Base-by-base conservation (phyloP, 2,888 invertebrate genomes). In the Drosophila maculinotata region DNA sequence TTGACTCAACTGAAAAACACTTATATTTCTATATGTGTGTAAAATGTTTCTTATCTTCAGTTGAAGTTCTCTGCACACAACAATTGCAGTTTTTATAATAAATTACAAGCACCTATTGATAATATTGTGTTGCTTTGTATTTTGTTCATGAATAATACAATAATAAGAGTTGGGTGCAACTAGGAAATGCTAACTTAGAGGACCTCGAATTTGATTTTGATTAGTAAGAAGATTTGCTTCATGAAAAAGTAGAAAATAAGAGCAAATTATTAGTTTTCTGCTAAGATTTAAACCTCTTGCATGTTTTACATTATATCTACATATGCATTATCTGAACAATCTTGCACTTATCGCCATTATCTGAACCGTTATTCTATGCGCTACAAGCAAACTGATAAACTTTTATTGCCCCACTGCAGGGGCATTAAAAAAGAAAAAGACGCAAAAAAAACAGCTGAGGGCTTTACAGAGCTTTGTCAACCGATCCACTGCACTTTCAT, bases 391-490 rank as follows among this genome's bases (percentile, higher is more conserved):
- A 12, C 26, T 53, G 25, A 49, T 44, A 54, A 54, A 39, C n/a
- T 54, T 67, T 47, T 62, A 68, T 68, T 60, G 12, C 28, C 53
- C 49, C 1, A 52, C 28, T 63, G 63, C 54, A 69, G 51, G 25
- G 56, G 33, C 9, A 39, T 26, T 23, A 38, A 45, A 58, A 25
- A 25, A 15, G 15, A 28, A 7, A 52, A 23, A 33, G 7, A 26
- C 9, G 26, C 6, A 33, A 28, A 2, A 36, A 53, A 17, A 71
- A 54, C 58, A 66, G 47, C 59, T 47, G 23, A 76, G 67, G 58
- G 66, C 66, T 78, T 69, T 56, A 49, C 63, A 60, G 56, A 69
- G 69, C 63, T 56, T 73, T 76, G 17, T 23, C 56, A 57, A 60
- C 15, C 60, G 67, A 60, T 67, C 15, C 44, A 62, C 36, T 66